Base-by-base conservation (phyloP, 2,113 vertebrate species). In the Protobothrops flavoviridis region DNA sequence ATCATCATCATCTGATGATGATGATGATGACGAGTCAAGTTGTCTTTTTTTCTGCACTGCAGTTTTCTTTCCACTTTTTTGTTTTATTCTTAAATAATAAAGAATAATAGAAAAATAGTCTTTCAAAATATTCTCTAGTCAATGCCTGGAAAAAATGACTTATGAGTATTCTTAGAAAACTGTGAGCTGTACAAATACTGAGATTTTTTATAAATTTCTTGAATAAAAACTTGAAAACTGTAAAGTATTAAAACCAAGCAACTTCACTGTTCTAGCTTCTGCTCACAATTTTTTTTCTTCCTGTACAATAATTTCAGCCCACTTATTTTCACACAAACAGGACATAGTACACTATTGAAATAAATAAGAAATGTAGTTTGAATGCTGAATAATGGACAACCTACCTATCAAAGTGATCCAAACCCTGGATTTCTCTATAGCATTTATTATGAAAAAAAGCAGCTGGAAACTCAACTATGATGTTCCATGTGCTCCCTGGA, bases 11-110 rank as follows among this genome's bases (percentile, higher is more conserved):
- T 81, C 74, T 20, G 7, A 5, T 20, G 74, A 21, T 39, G 88
- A 89, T 26, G 50, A 88, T 56, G 87, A 89, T 1, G 99, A 99
- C 29, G 98, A 98, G 95, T 98, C 96, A 90, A 98, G 96, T 17
- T 97, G 95, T 94, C 99, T 99, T 97, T 99, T 99, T 95, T 98
- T 99, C 89, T 96, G 98, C 93, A 95, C 97, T 96, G 97, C 96
- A 95, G 95, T 98, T 92, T 99, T 99, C 95, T 99, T 99, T 12
- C 98, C 98, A 96, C 98, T 99, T 96, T 99, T 98, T 96, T 98
- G 97, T 94, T 98, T 99, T 94, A 98, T 97, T 97, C 99, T 99
- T 96, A 52, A 86, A 88, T 45, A 96, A 21, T 85, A 4, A 64
- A 90, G 61, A n/a, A 94, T 0, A 52, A 93, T 6, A 2, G 95